Evolutionary conservation across 2,888 invertebrate genomes (phyloP).

Genomic region (Tyria jacobaeae): DNA sequence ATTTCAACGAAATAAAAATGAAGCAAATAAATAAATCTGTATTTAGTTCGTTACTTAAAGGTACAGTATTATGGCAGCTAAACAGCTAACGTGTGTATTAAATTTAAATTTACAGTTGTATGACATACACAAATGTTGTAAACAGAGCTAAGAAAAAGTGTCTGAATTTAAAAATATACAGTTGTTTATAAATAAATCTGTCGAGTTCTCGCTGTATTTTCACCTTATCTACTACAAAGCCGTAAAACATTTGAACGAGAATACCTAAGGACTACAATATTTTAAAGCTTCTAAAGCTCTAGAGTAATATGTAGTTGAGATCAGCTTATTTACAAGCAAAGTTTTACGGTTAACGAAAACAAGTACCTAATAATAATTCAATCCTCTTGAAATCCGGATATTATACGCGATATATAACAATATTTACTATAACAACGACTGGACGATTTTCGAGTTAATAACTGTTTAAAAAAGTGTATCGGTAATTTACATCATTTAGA

Average conservation of each 20-base stretch:
- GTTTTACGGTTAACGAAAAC: too few species aligned
- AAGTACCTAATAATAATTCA: too few species aligned
- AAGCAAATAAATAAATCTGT: neutral
- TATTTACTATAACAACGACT: too few species aligned
- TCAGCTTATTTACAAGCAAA: too few species aligned
- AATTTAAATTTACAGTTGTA: slow-evolving; percentile 29
- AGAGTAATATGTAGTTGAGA: neutral
- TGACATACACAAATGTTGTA: slow-evolving; percentile 21
- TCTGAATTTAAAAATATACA: slow-evolving; percentile 1
- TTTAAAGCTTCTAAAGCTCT: neutral
- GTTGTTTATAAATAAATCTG: slow-evolving; percentile 30
- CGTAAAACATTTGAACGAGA: slow-evolving; percentile 42
- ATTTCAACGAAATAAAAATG: neutral
- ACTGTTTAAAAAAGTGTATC: too few species aligned
- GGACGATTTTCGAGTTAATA: too few species aligned
- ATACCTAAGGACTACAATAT: slow-evolving; percentile 15
- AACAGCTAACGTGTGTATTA: slow-evolving; percentile 1
- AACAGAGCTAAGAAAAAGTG: slow-evolving; percentile 3
- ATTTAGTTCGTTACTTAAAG: slow-evolving; percentile 1
- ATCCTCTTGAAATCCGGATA: too few species aligned
- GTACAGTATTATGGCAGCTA: neutral
- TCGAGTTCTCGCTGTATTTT: slow-evolving; percentile 33
- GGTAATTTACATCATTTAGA: too few species aligned
- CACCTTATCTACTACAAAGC: slow-evolving; percentile 37
- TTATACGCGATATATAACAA: too few species aligned